Evolutionary conservation across 2,888 invertebrate species (phyloP).

Genomic region (Volucella inflata): DNA sequence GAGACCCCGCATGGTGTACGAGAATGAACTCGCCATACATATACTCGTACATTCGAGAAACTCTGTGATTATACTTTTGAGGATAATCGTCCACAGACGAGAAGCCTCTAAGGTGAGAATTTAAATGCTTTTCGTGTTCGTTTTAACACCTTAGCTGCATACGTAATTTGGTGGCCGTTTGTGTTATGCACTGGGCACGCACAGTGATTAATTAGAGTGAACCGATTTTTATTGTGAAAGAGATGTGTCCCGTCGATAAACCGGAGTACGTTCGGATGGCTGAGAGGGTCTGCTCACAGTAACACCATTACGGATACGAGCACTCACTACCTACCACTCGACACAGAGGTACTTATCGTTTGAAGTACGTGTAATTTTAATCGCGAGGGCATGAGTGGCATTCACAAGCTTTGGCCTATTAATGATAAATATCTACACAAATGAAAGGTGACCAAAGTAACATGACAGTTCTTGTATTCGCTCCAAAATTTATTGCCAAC

Average conservation of each 20-base stretch:
- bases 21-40: constrained; percentile 4
- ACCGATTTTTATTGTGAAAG: constrained; percentile 62
- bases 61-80: constrained; percentile 44
- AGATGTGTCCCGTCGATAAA: constrained; percentile 32
- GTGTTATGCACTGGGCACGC: constrained; percentile 25
- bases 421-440: constrained; percentile 7
- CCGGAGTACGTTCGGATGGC: not conserved
- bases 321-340: no score
- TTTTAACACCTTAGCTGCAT: constrained; percentile 73
- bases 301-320: no score
- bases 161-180: constrained; percentile 68
- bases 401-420: constrained; percentile 22
- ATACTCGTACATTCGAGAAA: constrained; percentile 58
- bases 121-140: constrained; percentile 74
- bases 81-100: constrained; percentile 37
- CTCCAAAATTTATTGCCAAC: constrained; percentile 16
- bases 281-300: no score
- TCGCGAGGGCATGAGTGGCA: constrained; percentile 52
- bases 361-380: constrained; percentile 53
- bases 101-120: constrained; percentile 65
- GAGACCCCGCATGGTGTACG: constrained; percentile 43
- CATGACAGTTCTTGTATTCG: not conserved
- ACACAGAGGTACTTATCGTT: constrained; percentile 29
- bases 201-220: constrained; percentile 60
- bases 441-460: not conserved